These are phyloP conservation scores for Xenopus laevis DNA, from an alignment of 2,113 vertebrate species.

Conservation along the genomic window DNA sequence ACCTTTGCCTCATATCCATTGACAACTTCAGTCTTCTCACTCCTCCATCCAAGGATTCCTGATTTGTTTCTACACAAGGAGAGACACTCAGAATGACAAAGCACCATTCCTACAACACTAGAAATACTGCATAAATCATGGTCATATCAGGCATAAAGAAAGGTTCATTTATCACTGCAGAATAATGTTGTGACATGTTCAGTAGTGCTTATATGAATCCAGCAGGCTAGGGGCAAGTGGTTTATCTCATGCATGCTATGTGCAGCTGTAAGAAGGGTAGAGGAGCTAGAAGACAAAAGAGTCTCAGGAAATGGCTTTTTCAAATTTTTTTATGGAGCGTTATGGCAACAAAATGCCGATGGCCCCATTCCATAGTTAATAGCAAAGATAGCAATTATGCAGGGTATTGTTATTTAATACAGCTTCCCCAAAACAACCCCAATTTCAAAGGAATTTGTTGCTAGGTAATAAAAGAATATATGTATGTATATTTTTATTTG, in stretches of 20 bases:
- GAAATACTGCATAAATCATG: neutral
- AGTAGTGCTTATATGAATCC: slow-evolving; percentile 14
- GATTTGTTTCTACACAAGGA: slow-evolving; percentile 83
- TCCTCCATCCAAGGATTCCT: slow-evolving; percentile 93
- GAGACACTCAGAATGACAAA: slow-evolving; percentile 16
- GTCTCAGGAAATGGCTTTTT: no score
- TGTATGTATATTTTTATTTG: no score
- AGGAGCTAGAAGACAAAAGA: no score
- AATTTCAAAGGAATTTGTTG: no score
- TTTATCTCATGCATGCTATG: neutral
- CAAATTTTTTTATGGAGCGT: no score
- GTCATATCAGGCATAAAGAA: neutral
- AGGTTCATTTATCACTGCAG: neutral
- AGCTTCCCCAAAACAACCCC: no score
- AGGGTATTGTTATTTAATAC: no score
- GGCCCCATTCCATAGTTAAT: no score
- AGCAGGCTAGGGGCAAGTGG: neutral
- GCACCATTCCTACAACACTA: neutral
- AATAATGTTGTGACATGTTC: neutral
- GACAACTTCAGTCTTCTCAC: slow-evolving; percentile 91
- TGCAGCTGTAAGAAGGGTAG: no score
- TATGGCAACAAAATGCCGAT: no score
- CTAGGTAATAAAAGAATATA: no score
- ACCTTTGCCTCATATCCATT: slow-evolving; percentile 97
- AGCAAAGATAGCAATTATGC: no score